Evolutionary conservation across 2,113 vertebrate genomes (phyloP), one percentile per base, ranked within the genome.

Genomic region (Conger conger): DNA sequence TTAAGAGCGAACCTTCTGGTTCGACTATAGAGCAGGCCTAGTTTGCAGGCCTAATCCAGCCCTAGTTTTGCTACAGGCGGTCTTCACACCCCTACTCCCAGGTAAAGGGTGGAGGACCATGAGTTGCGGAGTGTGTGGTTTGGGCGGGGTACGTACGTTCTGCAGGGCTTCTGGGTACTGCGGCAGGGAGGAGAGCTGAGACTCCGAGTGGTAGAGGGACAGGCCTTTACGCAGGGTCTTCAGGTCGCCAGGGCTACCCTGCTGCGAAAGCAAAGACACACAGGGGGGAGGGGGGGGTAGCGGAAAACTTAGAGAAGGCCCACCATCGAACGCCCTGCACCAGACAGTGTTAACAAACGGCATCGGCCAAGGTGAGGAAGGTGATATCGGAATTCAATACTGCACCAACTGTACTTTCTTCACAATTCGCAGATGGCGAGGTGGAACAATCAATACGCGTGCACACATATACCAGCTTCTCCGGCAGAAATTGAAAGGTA

Each of bases 181-280:
- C 0, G 95, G 94, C 88, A 96, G 91, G 0, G 94, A 93, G 0
- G 96, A 92, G 30, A 97, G 96, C 92, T 97, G 96, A 1, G 96
- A 96, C 90, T 97, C 97, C 0, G 97, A 97, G 92, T 96, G 96
- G 91, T 96, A 97, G 0, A 95, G 95, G 2, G 96, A 95, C 86
- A 97, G 87, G 11, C 96, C 96, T 88, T 97, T 97, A 86, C 95
- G 92, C 82, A 97, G 91, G 0, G 94, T 96, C 91, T 96, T 95
- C 91, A 95, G 90, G 86, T 97, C 96, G 13, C 95, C 95, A 0
- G 91, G 82, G 87, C 91, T 95, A 0, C 93, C 93, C 91, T 97
- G 96, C 93, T 94, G 91, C 5, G 11, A 82, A 84, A 33, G 84
- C 17, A 73, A 16, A 73, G 17, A 54, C 18, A 73, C 20, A 77